Conservation (phyloP, 2,888 invertebrate genomes). For the Eupithecia tripunctaria region DNA sequence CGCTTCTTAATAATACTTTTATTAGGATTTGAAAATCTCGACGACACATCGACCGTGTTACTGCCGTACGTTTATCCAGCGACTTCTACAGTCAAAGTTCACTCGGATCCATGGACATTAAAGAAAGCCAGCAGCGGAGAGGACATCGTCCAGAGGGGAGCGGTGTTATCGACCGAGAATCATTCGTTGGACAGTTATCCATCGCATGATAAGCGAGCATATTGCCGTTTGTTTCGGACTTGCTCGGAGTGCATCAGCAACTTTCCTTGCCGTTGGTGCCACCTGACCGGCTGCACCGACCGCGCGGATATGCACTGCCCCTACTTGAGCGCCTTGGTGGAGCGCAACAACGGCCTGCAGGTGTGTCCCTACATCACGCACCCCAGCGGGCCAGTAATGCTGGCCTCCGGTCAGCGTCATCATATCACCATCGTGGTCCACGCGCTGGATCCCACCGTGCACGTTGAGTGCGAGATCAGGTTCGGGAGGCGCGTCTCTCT, state of each 20-base stretch:
- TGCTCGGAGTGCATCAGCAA: not conserved
- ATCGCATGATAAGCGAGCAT: not conserved
- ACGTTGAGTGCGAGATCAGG: not conserved
- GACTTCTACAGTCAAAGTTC: not conserved
- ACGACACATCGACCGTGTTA: not conserved
- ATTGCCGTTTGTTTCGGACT: not conserved
- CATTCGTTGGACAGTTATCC: not conserved
- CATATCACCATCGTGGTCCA: not conserved
- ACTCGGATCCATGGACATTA: not conserved
- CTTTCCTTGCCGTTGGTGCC: not conserved
- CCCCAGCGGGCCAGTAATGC: not conserved
- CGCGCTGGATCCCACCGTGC: not conserved
- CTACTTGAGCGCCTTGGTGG: not conserved
- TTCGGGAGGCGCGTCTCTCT: not conserved
- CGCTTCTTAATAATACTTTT: not conserved
- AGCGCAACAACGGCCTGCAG: not conserved
- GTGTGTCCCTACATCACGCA: not conserved
- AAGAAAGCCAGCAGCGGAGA: not conserved
- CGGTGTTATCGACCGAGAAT: not conserved
- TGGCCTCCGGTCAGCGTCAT: not conserved
- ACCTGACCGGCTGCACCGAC: not conserved
- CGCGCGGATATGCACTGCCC: not conserved
- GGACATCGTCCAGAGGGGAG: not conserved
- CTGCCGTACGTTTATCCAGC: not conserved
- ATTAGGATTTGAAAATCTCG: not conserved